A percentile compares a stretch with the other conserved stretches of the same genome.
These are phyloP conservation scores for Chrysopilus asiliformis DNA, from an alignment of 2,888 invertebrate genomes.

Conservation along the genomic window DNA sequence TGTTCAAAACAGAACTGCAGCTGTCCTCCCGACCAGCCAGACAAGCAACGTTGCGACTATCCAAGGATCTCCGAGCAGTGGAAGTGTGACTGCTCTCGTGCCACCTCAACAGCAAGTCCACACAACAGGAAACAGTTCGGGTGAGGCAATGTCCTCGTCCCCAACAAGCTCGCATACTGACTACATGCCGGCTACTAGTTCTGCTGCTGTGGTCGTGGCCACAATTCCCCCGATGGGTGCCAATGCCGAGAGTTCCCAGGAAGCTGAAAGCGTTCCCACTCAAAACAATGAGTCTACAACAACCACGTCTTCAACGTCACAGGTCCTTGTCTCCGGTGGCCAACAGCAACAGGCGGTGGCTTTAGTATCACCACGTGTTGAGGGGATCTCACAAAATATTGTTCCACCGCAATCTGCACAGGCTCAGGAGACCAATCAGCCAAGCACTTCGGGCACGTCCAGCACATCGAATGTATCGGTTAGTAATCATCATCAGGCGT, in stretches of 20 bases:
- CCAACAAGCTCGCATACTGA: constrained; percentile 65
- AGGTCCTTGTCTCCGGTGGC: constrained; percentile 11
- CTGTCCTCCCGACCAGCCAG: constrained; percentile 57
- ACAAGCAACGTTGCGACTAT: constrained; percentile 41
- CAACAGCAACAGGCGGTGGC: constrained; percentile 50
- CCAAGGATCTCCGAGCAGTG: constrained; percentile 21
- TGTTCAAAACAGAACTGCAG: constrained; percentile 55
- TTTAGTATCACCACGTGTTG: constrained; percentile 54
- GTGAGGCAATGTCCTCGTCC: constrained; percentile 48
- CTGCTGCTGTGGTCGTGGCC: constrained; percentile 46
- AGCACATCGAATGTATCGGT: constrained; percentile 32
- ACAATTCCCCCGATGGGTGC: constrained; percentile 48
- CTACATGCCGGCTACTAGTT: constrained; percentile 76
- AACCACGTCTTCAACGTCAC: constrained; percentile 24
- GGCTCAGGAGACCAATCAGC: constrained; percentile 29
- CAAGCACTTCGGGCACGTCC: constrained; percentile 28
- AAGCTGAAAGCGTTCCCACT: constrained; percentile 33
- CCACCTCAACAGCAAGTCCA: constrained; percentile 49
- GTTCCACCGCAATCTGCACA: constrained; percentile 22
- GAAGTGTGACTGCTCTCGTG: constrained; percentile 40
- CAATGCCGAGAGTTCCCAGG: constrained; percentile 37
- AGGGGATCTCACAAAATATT: constrained; percentile 41
- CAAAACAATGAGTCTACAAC: constrained; percentile 30
- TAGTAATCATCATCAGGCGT: constrained; percentile 37
- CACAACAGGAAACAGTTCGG: constrained; percentile 37